phyloP scores from a whole-genome alignment of 2,888 invertebrate genomes.

The Meghimatium bilineatum region DNA sequence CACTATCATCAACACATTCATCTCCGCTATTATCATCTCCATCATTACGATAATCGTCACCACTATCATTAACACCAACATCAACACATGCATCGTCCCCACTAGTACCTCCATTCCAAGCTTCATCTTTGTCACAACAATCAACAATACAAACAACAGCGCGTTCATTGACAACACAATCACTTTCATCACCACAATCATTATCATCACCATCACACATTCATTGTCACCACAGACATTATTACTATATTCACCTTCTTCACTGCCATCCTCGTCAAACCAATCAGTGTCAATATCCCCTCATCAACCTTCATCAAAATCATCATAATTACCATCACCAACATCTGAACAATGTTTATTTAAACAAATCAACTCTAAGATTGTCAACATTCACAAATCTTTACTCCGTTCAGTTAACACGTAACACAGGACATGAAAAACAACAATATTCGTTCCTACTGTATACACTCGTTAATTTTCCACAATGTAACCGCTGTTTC shows the following conservation, averaged over 20 bases:
- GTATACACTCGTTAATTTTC: too few species aligned
- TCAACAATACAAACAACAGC: not conserved
- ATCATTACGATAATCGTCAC: not conserved
- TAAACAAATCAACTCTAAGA: too few species aligned
- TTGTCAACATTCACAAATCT: too few species aligned
- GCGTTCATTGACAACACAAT: not conserved
- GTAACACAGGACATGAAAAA: too few species aligned
- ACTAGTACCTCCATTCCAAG: not conserved
- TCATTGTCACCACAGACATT: not conserved
- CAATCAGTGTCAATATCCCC: not conserved
- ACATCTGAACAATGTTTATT: too few species aligned
- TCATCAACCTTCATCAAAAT: not conserved
- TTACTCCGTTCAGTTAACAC: too few species aligned
- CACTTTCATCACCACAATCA: not conserved
- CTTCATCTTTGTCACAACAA: not conserved
- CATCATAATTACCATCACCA: not conserved
- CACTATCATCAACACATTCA: not conserved
- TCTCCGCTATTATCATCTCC: too few species aligned
- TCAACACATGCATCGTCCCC: not conserved
- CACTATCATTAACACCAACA: not conserved
- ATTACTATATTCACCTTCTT: too few species aligned
- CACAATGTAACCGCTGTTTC: too few species aligned
- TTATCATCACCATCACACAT: not conserved
- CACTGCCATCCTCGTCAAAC: not conserved
- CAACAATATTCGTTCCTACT: too few species aligned